These are phyloP conservation scores for Turdus rufiventris DNA, from an alignment of 2,113 vertebrate species.

Conservation along the genomic window DNA sequence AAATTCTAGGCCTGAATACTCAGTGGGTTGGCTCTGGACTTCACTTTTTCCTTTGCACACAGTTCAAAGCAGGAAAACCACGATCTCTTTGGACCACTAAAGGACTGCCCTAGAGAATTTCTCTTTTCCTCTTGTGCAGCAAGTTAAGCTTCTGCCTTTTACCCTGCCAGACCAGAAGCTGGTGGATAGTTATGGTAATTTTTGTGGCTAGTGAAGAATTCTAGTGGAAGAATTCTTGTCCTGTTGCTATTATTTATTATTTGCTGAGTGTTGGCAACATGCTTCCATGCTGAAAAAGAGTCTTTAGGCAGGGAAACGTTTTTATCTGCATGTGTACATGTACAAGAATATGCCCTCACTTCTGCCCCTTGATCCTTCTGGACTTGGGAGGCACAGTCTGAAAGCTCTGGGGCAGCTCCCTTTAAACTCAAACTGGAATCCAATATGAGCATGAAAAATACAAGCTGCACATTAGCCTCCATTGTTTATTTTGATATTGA, in stretches of 20 bases:
- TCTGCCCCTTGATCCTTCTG: neutral
- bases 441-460: neutral
- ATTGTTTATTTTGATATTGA: constrained; percentile 51
- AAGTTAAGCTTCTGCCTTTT: constrained; percentile 5
- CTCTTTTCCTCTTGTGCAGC: neutral
- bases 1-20: neutral
- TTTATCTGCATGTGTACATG: neutral
- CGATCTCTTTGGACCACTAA: neutral
- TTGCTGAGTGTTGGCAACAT: neutral
- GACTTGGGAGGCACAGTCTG: neutral
- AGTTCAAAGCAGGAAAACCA: constrained; percentile 28
- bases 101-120: neutral
- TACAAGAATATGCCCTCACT: neutral
- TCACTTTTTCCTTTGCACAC: neutral
- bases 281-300: neutral
- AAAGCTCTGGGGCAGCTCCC: neutral
- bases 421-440: constrained; percentile 1
- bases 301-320: neutral
- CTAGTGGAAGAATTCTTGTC: neutral
- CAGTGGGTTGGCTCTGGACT: neutral
- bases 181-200: neutral
- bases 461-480: neutral
- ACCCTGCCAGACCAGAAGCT: neutral
- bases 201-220: constrained; percentile 15
- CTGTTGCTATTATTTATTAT: constrained; percentile 3